phyloP scores from a whole-genome alignment of 2,797 vertebrate species.

The Urocyon cinereoargenteus region DNA sequence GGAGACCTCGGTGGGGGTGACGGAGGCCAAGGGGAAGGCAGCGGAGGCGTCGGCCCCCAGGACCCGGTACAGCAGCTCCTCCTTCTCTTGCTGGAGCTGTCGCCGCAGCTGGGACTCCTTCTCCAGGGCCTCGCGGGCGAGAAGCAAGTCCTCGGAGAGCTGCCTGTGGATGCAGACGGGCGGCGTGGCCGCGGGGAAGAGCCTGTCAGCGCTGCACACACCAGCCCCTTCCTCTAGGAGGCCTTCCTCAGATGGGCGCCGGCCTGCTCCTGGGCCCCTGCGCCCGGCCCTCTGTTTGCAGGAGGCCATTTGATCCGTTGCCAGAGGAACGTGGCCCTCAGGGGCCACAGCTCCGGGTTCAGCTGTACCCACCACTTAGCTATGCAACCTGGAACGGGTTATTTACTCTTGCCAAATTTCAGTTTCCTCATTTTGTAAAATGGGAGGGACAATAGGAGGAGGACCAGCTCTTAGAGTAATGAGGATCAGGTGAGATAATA shows the following conservation, averaged over 20 bases:
- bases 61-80: conserved; percentile 94
- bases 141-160: conserved; percentile 92
- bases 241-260: background rate
- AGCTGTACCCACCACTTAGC: background rate
- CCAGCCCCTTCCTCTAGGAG: background rate
- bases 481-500: background rate
- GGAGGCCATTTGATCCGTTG: background rate
- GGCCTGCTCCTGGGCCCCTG: background rate
- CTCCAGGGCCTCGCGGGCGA: conserved; percentile 90
- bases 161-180: conserved; percentile 87
- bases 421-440: background rate
- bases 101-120: conserved; percentile 89
- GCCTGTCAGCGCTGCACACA: too few relatives aligned
- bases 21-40: conserved; percentile 86
- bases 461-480: background rate
- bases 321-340: background rate
- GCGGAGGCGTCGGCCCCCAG: conserved; percentile 88
- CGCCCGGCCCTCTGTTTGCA: background rate
- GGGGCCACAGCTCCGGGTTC: background rate
- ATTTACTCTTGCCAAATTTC: background rate
- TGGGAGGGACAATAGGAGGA: background rate
- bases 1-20: conserved; percentile 81
- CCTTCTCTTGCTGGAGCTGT: conserved; percentile 92
- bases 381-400: background rate
- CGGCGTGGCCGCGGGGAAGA: background rate